Evolutionary conservation across 2,888 invertebrate genomes (phyloP).

Genomic region (Coecobrya sp.): DNA sequence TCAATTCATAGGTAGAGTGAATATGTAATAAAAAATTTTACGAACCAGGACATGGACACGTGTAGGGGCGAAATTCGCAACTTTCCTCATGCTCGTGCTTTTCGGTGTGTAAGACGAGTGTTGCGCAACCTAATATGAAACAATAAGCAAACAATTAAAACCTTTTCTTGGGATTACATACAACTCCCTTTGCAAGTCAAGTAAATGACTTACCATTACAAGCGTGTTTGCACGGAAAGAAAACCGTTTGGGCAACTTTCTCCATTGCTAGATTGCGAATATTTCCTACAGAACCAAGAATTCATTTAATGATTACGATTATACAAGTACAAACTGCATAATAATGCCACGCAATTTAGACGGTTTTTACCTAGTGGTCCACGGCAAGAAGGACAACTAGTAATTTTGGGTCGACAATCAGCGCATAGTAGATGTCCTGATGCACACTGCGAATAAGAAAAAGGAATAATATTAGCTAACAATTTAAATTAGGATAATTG

Average conservation of each 20-base stretch:
- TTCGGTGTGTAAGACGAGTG: slow-evolving; percentile 97
- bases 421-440: slow-evolving; percentile 90
- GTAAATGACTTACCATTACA: slow-evolving; percentile 90
- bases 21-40: not conserved
- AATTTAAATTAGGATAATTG: not conserved
- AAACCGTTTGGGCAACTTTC: slow-evolving; percentile 99
- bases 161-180: no score
- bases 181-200: no score
- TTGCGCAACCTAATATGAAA: slow-evolving; percentile 91
- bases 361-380: slow-evolving; percentile 89
- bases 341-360: not conserved
- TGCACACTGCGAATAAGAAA: slow-evolving; percentile 90
- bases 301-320: no score
- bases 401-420: slow-evolving; percentile 90
- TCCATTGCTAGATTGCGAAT: slow-evolving; percentile 99
- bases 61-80: slow-evolving; percentile 99
- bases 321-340: no score
- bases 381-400: slow-evolving; percentile 90
- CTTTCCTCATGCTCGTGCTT: slow-evolving; percentile 99
- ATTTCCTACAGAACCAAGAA: slow-evolving; percentile 91
- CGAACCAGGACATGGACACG: slow-evolving; percentile 96
- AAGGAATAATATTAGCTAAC: slow-evolving; percentile 83
- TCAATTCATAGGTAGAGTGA: no score
- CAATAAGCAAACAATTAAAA: no score
- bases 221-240: slow-evolving; percentile 99